Evolutionary conservation across 2,113 vertebrate genomes (phyloP), one percentile per base, ranked within the genome.

Genomic region (Etheostoma cragini): DNA sequence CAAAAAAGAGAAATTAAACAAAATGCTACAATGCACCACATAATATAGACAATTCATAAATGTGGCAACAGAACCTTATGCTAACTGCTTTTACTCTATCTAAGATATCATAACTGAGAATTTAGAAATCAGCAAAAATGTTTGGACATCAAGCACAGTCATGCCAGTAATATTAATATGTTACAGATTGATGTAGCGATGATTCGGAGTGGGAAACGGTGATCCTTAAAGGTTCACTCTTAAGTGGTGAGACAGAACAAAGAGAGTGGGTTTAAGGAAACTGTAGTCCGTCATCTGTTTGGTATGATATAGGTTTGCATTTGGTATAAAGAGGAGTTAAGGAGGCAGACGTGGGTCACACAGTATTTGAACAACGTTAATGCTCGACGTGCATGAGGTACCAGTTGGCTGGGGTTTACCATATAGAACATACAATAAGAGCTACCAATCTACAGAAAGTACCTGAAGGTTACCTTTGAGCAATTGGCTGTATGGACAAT

Each of bases 11-110:
- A 90, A 90, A 88, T 80, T 80, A 81, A 95, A 95, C 84, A 93
- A 89, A 94, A 95, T 94, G 94, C 96, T 96, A 96, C 96, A 95
- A 95, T 95, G 95, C 96, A 96, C 91, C 94, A 96, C 94, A 91
- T 95, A 96, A 96, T 95, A 96, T 94, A 94, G 90, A 95, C 96
- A 94, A 96, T 89, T 95, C 94, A 61, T 89, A 92, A 90, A 93
- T 88, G 91, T 93, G 88, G 86, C 78, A 93, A 94, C 84, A 65
- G 80, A 94, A 94, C 91, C 91, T 92, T 94, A 93, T 80, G 68
- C 86, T 93, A 93, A 93, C 87, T 50, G 89, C 81, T 73, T 85
- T 80, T 75, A 85, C 75, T 88, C 93, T 93, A 94, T 71, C 90
- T 93, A 94, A 85, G 74, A 78, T 86, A 84, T 90, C 87, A 81